A percentile compares a stretch with the other conserved stretches of the same genome.
These are phyloP conservation scores for Pachycephus smyrnensis DNA, from an alignment of 2,888 invertebrate species.

Conservation along the genomic window DNA sequence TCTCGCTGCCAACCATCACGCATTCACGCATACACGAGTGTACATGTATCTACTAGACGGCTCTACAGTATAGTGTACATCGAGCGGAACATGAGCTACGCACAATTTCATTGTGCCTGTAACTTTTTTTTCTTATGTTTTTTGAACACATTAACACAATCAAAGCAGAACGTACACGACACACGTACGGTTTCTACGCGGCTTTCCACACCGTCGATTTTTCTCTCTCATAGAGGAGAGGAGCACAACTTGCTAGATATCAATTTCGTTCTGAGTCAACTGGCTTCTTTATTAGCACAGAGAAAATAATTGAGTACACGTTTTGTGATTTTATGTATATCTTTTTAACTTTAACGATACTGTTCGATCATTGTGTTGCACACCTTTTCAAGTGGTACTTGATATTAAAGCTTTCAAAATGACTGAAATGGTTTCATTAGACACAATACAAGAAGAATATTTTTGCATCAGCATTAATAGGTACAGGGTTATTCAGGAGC, in stretches of 20 bases:
- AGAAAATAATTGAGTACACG: not conserved
- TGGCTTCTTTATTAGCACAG: not conserved
- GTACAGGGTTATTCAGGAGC: not conserved
- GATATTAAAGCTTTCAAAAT: too few species aligned
- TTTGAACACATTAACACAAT: not conserved
- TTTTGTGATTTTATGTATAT: not conserved
- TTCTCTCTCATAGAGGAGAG: not conserved
- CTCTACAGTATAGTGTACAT: not conserved
- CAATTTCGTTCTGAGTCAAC: not conserved
- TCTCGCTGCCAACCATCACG: not conserved
- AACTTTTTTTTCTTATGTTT: not conserved
- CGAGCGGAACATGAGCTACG: not conserved
- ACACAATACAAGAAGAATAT: not conserved
- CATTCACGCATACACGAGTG: not conserved
- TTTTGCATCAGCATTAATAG: not conserved
- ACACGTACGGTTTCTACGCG: not conserved
- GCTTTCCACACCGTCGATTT: not conserved
- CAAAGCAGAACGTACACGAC: not conserved
- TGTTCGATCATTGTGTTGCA: not conserved
- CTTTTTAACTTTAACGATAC: not conserved
- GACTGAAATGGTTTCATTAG: not conserved
- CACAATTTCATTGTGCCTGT: constrained; percentile 4
- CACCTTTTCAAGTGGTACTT: not conserved
- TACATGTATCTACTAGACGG: not conserved
- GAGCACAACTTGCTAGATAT: not conserved